Evolutionary conservation across 2,113 vertebrate genomes (phyloP), one percentile per base, ranked within the genome.

Genomic region (Haplochromis vanheusdeni): DNA sequence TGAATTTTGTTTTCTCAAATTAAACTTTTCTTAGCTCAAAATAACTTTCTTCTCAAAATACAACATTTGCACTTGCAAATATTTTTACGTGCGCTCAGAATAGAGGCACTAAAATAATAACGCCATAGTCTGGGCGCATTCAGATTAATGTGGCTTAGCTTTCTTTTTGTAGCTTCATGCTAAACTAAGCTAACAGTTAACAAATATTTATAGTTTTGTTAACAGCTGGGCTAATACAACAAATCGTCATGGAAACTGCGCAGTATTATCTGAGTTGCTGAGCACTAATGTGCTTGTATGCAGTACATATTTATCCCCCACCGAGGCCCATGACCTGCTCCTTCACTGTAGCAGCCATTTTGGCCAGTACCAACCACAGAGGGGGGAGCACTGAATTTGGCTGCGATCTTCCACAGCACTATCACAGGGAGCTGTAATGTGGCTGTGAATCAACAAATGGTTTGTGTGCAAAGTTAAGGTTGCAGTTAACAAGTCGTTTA

Each of bases 371-470:
- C 73, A 49, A 60, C 93, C 89, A 95, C 35, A 23, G 75, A 86
- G 58, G 6, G 80, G 87, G 90, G 86, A 33, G 80, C 88, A 91
- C 92, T 92, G 90, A 95, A 95, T 93, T 88, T 94, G 92, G 85
- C 93, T 95, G 95, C 85, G 17, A 10, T 21, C 35, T 40, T 68
- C 11, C 33, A 37, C 33, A 65, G 3, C 4, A 40, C 7, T 9
- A 14, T 14, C 6, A 68, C 19, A 40, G 33, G 1, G 6, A 13
- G 19, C 62, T 4, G 62, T 2, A 1, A 65, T 12, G 60, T 37
- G 60, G 33, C 19, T 37, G 60, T 7, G 60, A n/a, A 21, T 21
- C 60, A 37, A 65, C 10, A 37, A 65, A 65, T 21, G 10, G 4
- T 37, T 65, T 68, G 19, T 40, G 11, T 21, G 6, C 35, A 9